Percentiles rank a stretch among this genome's conserved stretches.
These are phyloP conservation scores for Alectura lathami DNA, from an alignment of 2,113 vertebrate species.

Conservation along the genomic window DNA sequence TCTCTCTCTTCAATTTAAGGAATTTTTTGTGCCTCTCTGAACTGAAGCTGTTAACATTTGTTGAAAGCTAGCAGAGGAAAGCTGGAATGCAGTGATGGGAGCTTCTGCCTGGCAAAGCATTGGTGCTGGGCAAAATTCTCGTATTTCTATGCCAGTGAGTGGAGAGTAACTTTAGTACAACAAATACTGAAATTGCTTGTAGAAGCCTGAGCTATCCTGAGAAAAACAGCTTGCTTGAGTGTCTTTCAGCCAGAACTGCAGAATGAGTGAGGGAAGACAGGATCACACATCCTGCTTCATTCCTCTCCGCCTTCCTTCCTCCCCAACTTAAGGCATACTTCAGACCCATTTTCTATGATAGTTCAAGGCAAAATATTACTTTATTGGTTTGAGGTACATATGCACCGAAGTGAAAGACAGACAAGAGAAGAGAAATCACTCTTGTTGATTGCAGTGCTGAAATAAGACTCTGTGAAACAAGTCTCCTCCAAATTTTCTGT, in stretches of 20 bases:
- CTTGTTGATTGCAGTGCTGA: background rate
- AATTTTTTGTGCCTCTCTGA: background rate
- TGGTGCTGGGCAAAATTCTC: background rate
- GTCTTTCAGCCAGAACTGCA: background rate
- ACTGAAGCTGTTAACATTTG: background rate
- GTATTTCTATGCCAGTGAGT: background rate
- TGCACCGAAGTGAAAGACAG: background rate
- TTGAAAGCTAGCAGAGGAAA: background rate
- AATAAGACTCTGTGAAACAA: background rate
- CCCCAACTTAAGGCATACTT: background rate
- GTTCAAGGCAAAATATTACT: background rate
- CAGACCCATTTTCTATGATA: background rate
- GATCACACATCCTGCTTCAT: background rate
- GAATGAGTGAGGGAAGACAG: background rate
- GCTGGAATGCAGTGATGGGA: background rate
- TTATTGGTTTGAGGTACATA: no score
- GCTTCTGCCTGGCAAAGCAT: background rate
- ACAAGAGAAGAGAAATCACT: background rate
- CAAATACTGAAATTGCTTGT: background rate
- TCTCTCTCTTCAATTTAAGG: background rate
- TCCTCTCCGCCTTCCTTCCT: background rate
- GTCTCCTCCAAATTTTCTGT: background rate
- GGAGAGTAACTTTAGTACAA: background rate
- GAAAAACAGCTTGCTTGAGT: background rate
- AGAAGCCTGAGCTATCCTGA: background rate